Percentiles rank a stretch among this genome's conserved stretches.
Evolutionary conservation across 1,140 invertebrate species (phyloP).

Genomic region (Lucilia sericata): DNA sequence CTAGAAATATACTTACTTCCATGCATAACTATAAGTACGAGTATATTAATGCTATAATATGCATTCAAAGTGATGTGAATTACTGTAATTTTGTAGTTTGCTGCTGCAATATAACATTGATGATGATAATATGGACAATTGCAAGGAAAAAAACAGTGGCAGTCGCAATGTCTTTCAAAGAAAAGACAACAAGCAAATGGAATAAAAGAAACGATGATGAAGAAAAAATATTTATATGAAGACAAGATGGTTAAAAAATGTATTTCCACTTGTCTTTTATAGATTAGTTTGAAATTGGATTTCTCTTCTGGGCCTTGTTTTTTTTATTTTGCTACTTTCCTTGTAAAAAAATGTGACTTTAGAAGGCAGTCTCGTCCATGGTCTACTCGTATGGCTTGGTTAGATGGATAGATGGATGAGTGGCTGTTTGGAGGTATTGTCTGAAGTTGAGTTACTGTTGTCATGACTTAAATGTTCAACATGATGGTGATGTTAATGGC

Average conservation of each 20-base stretch:
- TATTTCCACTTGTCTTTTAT: slow-evolving; percentile 11
- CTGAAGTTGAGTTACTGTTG: not conserved
- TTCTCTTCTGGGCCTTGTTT: slow-evolving; percentile 4
- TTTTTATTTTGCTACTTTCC: not conserved
- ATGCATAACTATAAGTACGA: not conserved
- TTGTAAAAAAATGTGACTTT: not conserved
- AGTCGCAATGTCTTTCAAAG: not conserved
- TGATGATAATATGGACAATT: not conserved
- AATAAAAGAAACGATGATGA: not conserved
- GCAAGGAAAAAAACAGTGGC: not conserved
- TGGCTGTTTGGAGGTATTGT: not conserved
- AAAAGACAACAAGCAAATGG: not conserved
- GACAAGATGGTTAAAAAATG: slow-evolving; percentile 6
- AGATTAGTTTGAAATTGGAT: slow-evolving; percentile 12
- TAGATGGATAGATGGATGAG: no score
- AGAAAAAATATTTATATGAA: not conserved
- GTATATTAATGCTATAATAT: slow-evolving; percentile 61
- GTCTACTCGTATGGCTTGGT: not conserved
- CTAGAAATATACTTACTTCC: not conserved
- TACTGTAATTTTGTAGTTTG: slow-evolving; percentile 60
- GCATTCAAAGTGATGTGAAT: slow-evolving; percentile 67
- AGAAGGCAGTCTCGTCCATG: not conserved
- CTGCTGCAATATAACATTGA: not conserved
- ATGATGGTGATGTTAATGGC: not conserved
- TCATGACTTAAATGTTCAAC: slow-evolving; percentile 6